Conservation (phyloP, 2,888 invertebrate genomes). For the Synergus umbraculus region DNA sequence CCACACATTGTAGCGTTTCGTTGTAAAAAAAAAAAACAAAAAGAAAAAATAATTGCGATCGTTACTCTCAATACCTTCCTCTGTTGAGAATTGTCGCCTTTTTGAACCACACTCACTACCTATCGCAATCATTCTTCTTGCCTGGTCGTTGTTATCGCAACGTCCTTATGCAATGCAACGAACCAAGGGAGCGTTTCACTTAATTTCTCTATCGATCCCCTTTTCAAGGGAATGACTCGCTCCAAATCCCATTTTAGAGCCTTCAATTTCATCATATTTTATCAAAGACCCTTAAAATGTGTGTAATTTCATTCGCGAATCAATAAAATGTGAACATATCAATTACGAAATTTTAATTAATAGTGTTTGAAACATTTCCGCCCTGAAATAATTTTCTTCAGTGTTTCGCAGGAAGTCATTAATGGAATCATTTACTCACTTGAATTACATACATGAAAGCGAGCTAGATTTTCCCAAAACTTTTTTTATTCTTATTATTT, state of each 20-base stretch:
- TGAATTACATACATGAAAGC: not conserved
- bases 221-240: not conserved
- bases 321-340: too few relatives aligned
- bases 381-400: not conserved
- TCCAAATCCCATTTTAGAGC: not conserved
- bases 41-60: conserved; percentile 61
- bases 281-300: too few relatives aligned
- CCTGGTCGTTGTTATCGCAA: not conserved
- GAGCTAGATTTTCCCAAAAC: not conserved
- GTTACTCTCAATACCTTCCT: conserved; percentile 42
- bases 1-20: conserved; percentile 12
- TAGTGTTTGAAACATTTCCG: too few relatives aligned
- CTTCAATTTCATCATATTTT: too few relatives aligned
- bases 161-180: not conserved
- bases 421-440: not conserved
- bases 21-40: conserved; percentile 29
- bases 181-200: not conserved
- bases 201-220: not conserved
- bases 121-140: not conserved
- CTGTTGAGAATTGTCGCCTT: not conserved
- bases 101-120: not conserved
- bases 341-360: too few relatives aligned
- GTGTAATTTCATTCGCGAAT: too few relatives aligned
- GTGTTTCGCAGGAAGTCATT: not conserved
- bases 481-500: not conserved